A percentile compares a stretch with the other conserved stretches of the same genome.
phyloP scores from a whole-genome alignment of 2,888 invertebrate genomes.

The Dynastes grantii region DNA sequence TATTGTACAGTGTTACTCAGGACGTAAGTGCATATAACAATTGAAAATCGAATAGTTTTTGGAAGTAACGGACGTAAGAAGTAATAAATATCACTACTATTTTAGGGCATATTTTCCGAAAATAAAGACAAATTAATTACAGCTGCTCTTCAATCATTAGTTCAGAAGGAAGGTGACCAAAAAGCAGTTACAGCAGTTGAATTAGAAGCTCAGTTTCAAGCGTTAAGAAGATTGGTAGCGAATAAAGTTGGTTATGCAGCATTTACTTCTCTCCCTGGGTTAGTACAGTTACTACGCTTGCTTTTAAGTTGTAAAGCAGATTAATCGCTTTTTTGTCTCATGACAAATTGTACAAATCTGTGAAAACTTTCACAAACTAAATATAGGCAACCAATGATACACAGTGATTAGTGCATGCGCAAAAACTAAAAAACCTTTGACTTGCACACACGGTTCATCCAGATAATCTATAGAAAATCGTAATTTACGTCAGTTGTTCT shows the following conservation, averaged over 20 bases:
- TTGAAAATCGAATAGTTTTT: neutral
- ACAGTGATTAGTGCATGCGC: neutral
- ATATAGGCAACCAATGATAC: neutral
- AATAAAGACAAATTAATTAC: slow-evolving; percentile 98
- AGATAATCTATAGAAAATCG: no score
- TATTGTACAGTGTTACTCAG: slow-evolving; percentile 95
- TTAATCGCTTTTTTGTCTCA: no score
- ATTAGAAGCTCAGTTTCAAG: slow-evolving; percentile 96
- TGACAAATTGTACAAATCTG: neutral
- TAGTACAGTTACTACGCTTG: slow-evolving; percentile 57
- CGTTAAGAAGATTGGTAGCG: slow-evolving; percentile 92
- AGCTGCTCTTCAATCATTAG: slow-evolving; percentile 88
- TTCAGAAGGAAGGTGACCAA: slow-evolving; percentile 80
- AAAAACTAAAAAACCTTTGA: no score
- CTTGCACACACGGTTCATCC: no score
- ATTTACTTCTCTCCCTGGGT: slow-evolving; percentile 92
- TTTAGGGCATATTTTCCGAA: slow-evolving; percentile 95
- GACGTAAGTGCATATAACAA: slow-evolving; percentile 80
- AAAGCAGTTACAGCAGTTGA: slow-evolving; percentile 79
- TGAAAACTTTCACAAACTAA: neutral
- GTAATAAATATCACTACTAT: slow-evolving; percentile 56
- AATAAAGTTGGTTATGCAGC: slow-evolving; percentile 98
- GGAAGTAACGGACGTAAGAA: no score
- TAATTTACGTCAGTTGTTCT: no score
- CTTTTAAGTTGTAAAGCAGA: no score